phyloP scores from a whole-genome alignment of 2,113 vertebrate species.

The Cephalopterus ornatus region DNA sequence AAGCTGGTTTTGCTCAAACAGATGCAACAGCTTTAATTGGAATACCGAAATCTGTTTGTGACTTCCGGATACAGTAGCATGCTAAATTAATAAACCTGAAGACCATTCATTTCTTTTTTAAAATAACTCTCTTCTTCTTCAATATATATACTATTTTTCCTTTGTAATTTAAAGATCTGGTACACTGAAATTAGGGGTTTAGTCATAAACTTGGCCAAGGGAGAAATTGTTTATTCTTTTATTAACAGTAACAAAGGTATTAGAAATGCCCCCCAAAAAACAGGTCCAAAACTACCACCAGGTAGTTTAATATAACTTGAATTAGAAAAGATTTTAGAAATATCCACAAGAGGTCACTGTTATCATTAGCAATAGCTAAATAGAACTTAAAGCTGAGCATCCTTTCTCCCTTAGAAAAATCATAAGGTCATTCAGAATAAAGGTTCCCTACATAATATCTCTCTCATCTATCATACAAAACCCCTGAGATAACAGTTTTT shows the following conservation, averaged over 20 bases:
- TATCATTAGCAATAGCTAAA: conserved; percentile 31
- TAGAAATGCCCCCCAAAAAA: not conserved
- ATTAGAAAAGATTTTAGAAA: not conserved
- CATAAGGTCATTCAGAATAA: not conserved
- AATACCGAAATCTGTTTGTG: not conserved
- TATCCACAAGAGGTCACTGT: conserved; percentile 67
- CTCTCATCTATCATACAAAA: not conserved
- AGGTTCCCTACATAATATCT: not conserved
- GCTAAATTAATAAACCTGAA: not conserved
- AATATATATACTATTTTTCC: not conserved
- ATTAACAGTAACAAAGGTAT: not conserved
- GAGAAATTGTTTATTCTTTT: not conserved
- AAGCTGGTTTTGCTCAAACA: not conserved
- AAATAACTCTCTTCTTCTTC: not conserved
- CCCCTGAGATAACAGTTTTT: not conserved
- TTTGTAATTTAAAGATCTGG: not conserved
- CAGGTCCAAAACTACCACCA: not conserved
- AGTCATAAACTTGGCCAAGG: not conserved
- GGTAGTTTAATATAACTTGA: not conserved
- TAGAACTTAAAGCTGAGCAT: not conserved
- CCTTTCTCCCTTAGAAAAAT: not conserved
- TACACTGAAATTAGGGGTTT: not conserved
- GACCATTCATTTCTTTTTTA: not conserved
- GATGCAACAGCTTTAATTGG: not conserved
- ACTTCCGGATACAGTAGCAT: not conserved